phyloP scores from a whole-genome alignment of 2,113 vertebrate species.

The Entomyzon cyanotis region DNA sequence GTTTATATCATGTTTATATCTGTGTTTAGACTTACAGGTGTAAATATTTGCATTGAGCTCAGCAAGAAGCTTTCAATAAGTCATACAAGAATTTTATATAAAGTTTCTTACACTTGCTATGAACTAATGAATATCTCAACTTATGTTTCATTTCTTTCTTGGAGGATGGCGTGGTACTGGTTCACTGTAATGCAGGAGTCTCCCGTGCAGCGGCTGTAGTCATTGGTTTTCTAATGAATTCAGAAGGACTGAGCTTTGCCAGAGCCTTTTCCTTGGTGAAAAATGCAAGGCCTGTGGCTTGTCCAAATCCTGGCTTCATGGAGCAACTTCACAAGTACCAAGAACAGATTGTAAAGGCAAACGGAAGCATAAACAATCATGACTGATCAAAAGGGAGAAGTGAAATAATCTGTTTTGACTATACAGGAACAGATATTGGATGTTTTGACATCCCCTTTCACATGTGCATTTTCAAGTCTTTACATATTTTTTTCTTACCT shows the following conservation, averaged over 20 bases:
- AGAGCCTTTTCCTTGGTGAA: constrained; percentile 86
- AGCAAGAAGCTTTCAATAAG: neutral
- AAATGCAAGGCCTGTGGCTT: constrained; percentile 81
- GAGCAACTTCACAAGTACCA: constrained; percentile 89
- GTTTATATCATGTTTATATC: neutral
- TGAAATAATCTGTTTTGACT: neutral
- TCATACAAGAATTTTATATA: neutral
- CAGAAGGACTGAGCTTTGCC: constrained; percentile 82
- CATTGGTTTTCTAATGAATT: constrained; percentile 91
- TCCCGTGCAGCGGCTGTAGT: constrained; percentile 88
- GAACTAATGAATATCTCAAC: neutral
- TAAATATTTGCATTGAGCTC: neutral
- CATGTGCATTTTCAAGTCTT: neutral
- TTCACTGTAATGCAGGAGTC: constrained; percentile 94
- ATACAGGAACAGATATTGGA: neutral
- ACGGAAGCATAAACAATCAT: constrained; percentile 32
- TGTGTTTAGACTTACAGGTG: neutral
- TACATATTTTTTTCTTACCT: neutral
- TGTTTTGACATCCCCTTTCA: neutral
- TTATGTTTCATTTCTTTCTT: constrained; percentile 15
- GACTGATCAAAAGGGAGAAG: constrained; percentile 10
- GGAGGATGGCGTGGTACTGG: constrained; percentile 89
- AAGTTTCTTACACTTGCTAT: neutral
- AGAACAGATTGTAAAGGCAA: constrained; percentile 56
- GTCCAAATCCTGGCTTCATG: constrained; percentile 91